Conservation (phyloP, 2,888 invertebrate species). For the Luffia ferchaultella region DNA sequence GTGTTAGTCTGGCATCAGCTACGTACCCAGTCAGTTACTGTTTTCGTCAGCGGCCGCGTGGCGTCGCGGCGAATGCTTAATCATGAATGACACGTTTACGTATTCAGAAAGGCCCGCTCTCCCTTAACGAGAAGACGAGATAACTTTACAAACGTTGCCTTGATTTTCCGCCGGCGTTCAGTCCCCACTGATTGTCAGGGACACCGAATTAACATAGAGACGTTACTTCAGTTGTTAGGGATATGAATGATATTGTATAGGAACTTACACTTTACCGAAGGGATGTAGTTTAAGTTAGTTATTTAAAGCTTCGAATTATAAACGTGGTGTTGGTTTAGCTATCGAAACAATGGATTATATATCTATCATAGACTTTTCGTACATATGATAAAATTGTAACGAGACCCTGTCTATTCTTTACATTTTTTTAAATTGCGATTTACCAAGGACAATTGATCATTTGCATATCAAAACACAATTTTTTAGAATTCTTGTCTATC, state of each 20-base stretch:
- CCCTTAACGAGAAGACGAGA: conserved; percentile 58
- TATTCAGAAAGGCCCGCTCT: conserved; percentile 51
- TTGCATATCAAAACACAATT: too few relatives aligned
- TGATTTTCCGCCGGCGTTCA: conserved; percentile 49
- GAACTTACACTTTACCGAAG: neutral
- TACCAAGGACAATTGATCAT: too few relatives aligned
- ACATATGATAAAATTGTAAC: too few relatives aligned
- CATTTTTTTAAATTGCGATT: too few relatives aligned
- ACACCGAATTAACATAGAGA: conserved; percentile 54
- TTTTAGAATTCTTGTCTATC: too few relatives aligned
- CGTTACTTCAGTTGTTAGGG: conserved; percentile 22
- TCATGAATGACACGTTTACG: conserved; percentile 58
- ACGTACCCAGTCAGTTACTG: too few relatives aligned
- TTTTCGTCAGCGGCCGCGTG: conserved; percentile 53
- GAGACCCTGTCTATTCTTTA: too few relatives aligned
- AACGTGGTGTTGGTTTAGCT: too few relatives aligned
- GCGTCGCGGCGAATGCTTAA: conserved; percentile 45
- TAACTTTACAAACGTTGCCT: conserved; percentile 59
- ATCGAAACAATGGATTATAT: too few relatives aligned
- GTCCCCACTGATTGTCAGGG: conserved; percentile 53
- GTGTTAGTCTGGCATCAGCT: too few relatives aligned
- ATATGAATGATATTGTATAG: neutral
- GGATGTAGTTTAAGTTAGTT: conserved; percentile 19
- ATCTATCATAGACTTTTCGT: too few relatives aligned
- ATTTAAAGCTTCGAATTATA: too few relatives aligned